Base-by-base conservation (phyloP, 2,797 vertebrate genomes). In the Mormyrus proboscirostris region DNA sequence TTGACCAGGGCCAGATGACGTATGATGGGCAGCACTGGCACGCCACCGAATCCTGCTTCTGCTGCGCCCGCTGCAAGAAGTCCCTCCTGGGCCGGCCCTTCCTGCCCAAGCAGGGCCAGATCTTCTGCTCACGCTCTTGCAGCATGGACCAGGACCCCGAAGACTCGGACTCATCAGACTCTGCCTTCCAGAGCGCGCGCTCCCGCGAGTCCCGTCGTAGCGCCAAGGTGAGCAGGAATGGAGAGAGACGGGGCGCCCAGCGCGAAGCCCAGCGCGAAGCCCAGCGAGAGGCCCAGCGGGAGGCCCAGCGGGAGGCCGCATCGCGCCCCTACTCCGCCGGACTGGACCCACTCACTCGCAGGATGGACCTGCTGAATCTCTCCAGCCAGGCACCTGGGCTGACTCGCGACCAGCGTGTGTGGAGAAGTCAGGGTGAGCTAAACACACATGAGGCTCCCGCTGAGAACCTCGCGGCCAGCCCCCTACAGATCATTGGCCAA, bases 1-100 rank as follows among this genome's bases (percentile, higher is more conserved):
- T 99, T 2, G 98, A 99, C 95, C 98, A 99, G 93, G 98, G 98
- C 88, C 98, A 99, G 93, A 99, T 99, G 98, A 99, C 98, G 0
- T 99, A 99, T 0, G 98, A 99, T 0, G 98, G 98, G 53, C 98
- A 99, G 90, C 98, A 99, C 94, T 99, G 98, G 98, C 98, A 99
- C 0, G 98, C 98, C 85, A 99, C 98, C 0, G 98, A 99, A 93
- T 96, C 97, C 92, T 99, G 98, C 90, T 99, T 99, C 93, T 98
- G 98, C 95, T 99, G 98, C 0, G 98, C 98, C 0, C 97, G 96
- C 89, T 99, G 98, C 94, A 99, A 97, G 94, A 98, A 98, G 41
- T 99, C 98, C 0, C 96, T 99, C 85, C 95, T 99, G 90, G 98
- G 98, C 2, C 97, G 97, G 10, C 98, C 98, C 0, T 99, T 99